phyloP scores from a whole-genome alignment of 2,888 invertebrate species.

The Holacanthella duospinosa region DNA sequence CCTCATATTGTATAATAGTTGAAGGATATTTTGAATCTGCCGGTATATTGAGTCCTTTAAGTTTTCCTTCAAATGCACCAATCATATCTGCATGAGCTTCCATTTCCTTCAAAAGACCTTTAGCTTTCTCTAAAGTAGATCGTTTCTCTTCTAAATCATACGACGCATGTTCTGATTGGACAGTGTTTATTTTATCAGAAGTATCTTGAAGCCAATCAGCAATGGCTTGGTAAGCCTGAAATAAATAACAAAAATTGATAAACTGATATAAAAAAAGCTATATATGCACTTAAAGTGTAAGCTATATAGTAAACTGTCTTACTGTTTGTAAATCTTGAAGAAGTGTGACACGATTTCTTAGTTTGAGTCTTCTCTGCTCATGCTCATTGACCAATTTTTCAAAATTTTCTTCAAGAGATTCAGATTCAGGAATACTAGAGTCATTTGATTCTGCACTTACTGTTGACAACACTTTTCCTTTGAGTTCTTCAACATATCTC shows the following conservation, averaged over 20 bases:
- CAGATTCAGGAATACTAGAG: constrained; percentile 84
- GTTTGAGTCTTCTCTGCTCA: constrained; percentile 62
- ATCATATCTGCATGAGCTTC: constrained; percentile 66
- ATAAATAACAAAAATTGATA: too few relatives aligned
- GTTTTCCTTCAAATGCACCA: constrained; percentile 61
- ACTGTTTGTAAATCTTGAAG: constrained; percentile 83
- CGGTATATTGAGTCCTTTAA: constrained; percentile 51
- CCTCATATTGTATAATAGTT: constrained; percentile 52
- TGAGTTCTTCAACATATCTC: constrained; percentile 73
- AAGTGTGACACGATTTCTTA: constrained; percentile 63
- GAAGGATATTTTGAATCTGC: background rate
- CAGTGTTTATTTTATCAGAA: constrained; percentile 65
- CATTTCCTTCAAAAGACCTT: constrained; percentile 69
- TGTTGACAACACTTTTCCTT: constrained; percentile 85
- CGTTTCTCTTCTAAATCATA: constrained; percentile 86
- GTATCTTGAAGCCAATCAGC: constrained; percentile 81
- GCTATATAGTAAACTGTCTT: constrained; percentile 13
- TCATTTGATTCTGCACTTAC: constrained; percentile 79
- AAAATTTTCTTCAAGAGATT: constrained; percentile 75
- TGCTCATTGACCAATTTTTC: constrained; percentile 74
- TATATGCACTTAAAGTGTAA: background rate
- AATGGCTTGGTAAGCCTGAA: constrained; percentile 47
- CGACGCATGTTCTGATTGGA: constrained; percentile 54
- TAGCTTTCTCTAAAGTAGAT: constrained; percentile 76
- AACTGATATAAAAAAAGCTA: too few relatives aligned